phyloP scores from a whole-genome alignment of 2,113 vertebrate genomes.

The Axis porcinus region DNA sequence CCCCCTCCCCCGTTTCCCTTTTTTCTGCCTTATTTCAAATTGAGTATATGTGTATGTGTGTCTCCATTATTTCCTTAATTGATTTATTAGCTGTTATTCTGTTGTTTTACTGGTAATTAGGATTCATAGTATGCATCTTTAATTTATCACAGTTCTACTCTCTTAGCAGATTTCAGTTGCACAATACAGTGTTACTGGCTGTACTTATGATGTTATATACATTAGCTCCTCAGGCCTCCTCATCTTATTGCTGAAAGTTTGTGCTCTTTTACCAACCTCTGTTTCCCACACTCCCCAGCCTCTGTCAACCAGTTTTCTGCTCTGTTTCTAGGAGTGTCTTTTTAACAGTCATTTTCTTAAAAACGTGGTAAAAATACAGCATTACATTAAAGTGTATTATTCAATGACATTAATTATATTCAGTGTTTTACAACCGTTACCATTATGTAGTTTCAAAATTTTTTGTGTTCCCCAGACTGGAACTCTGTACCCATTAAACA shows the following conservation, averaged over 20 bases:
- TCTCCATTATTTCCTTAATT: background rate
- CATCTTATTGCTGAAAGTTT: background rate
- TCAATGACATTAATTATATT: background rate
- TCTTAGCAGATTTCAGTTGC: background rate
- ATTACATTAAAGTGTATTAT: background rate
- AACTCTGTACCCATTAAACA: background rate
- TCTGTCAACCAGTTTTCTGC: background rate
- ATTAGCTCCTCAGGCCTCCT: background rate
- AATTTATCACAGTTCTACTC: background rate
- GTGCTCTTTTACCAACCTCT: background rate
- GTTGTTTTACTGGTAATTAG: background rate
- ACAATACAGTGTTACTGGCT: background rate
- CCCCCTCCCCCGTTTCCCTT: background rate
- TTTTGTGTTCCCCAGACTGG: background rate
- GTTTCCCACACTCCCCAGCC: background rate
- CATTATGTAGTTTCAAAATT: background rate
- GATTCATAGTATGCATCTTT: background rate
- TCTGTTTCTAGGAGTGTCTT: background rate
- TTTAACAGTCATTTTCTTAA: background rate
- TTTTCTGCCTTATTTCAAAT: background rate
- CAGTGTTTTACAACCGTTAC: background rate
- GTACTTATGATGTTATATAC: background rate
- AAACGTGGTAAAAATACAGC: background rate
- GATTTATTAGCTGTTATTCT: background rate
- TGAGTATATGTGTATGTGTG: background rate